phyloP scores from a whole-genome alignment of 1,140 invertebrate genomes.

The Scaptodrosophila lebanonensis region DNA sequence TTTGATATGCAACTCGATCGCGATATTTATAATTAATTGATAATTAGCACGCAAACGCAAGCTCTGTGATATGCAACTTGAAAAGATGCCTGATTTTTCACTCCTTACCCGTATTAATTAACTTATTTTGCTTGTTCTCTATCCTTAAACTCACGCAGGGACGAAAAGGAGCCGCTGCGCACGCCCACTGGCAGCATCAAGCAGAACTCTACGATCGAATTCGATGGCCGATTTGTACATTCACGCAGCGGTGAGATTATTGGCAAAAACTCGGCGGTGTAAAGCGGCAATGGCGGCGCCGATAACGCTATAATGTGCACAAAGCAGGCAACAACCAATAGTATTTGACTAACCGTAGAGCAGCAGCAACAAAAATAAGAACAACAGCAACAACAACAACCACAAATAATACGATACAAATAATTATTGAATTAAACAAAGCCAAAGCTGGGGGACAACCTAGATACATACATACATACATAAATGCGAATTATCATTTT shows the following conservation, averaged over 20 bases:
- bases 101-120: no score
- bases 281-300: conserved; percentile 64
- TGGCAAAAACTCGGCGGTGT: conserved; percentile 90
- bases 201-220: conserved; percentile 86
- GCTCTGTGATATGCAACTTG: no score
- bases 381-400: neutral
- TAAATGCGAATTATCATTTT: conserved; percentile 12
- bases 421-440: conserved; percentile 32
- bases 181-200: conserved; percentile 83
- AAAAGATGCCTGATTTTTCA: no score
- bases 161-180: conserved; percentile 88
- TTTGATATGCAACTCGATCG: no score
- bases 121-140: neutral
- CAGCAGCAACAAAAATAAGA: neutral
- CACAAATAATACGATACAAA: conserved; percentile 19
- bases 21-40: no score
- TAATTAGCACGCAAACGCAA: no score
- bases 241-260: conserved; percentile 88
- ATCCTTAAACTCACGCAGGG: conserved; percentile 80
- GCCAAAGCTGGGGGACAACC: conserved; percentile 48
- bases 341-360: conserved; percentile 21
- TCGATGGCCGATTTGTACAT: conserved; percentile 87
- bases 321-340: conserved; percentile 41
- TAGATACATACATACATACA: conserved; percentile 14
- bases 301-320: conserved; percentile 9